Evolutionary conservation across 30 jellyfish, hydroid and myxozoan genomes (phyloP).

Genomic region (Hydractinia echinata): DNA sequence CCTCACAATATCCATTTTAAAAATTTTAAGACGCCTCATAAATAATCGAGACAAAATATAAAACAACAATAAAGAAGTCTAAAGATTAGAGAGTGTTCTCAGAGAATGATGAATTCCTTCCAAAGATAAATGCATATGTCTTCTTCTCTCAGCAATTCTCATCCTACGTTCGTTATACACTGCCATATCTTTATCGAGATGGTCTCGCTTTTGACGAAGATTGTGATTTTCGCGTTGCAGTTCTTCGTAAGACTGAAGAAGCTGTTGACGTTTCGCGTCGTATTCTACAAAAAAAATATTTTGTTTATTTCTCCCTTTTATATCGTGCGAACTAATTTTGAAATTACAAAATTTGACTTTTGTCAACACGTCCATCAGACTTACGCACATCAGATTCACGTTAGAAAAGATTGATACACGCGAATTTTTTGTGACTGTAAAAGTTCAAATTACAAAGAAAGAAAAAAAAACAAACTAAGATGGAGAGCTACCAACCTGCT

Average conservation of each 20-base stretch:
- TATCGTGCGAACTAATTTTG: background rate
- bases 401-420: no score
- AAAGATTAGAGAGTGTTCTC: conserved; percentile 26
- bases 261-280: conserved; percentile 43
- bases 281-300: conserved; percentile 34
- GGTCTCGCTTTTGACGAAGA: conserved; percentile 48
- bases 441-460: no score
- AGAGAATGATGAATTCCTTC: conserved; percentile 26
- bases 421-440: no score
- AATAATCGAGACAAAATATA: no score
- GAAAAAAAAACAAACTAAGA: background rate
- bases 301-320: background rate
- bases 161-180: conserved; percentile 44
- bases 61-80: background rate
- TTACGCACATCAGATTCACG: no score
- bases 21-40: no score
- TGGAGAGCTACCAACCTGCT: conserved; percentile 35
- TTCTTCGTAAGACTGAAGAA: conserved; percentile 44
- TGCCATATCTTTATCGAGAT: conserved; percentile 63
- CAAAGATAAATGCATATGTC: conserved; percentile 24
- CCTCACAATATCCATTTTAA: no score
- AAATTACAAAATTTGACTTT: no score
- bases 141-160: conserved; percentile 41
- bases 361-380: no score
- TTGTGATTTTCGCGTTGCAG: conserved; percentile 50